A percentile compares a stretch with the other conserved stretches of the same genome.
Conservation (phyloP, 2,797 vertebrate species). For the Macrochelys suwanniensis region DNA sequence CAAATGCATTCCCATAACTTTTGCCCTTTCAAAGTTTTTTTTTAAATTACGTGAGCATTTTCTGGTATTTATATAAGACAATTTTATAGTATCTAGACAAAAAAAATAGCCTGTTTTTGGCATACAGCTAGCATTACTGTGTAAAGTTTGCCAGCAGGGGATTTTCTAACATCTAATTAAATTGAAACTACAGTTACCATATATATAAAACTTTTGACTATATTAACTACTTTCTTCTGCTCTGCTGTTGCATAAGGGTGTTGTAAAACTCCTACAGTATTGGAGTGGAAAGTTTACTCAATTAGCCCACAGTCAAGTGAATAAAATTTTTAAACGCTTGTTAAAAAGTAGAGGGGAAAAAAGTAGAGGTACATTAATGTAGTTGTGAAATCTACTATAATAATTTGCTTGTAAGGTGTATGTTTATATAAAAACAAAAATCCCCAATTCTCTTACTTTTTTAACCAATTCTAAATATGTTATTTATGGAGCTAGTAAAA, state of each 20-base stretch:
- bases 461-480: neutral
- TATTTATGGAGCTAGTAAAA: neutral
- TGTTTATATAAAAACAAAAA: slow-evolving; percentile 18
- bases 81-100: slow-evolving; percentile 25
- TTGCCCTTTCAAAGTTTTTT: slow-evolving; percentile 40
- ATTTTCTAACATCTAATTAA: slow-evolving; percentile 71
- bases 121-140: slow-evolving; percentile 17
- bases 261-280: slow-evolving; percentile 58
- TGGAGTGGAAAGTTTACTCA: slow-evolving; percentile 67
- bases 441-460: neutral
- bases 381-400: neutral
- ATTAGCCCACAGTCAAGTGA: slow-evolving; percentile 46
- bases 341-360: slow-evolving; percentile 8
- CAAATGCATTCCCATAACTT: slow-evolving; percentile 37
- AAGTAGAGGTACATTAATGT: neutral
- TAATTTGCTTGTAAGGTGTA: slow-evolving; percentile 6
- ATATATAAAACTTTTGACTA: slow-evolving; percentile 10
- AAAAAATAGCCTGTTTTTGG: slow-evolving; percentile 36
- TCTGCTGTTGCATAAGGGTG: slow-evolving; percentile 24
- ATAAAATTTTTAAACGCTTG: slow-evolving; percentile 40
- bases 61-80: slow-evolving; percentile 50
- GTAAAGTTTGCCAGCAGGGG: slow-evolving; percentile 48
- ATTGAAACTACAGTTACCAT: slow-evolving; percentile 39
- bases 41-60: slow-evolving; percentile 44
- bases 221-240: neutral